Conservation (phyloP, 2,797 vertebrate genomes). For the Sebastes steindachneri region DNA sequence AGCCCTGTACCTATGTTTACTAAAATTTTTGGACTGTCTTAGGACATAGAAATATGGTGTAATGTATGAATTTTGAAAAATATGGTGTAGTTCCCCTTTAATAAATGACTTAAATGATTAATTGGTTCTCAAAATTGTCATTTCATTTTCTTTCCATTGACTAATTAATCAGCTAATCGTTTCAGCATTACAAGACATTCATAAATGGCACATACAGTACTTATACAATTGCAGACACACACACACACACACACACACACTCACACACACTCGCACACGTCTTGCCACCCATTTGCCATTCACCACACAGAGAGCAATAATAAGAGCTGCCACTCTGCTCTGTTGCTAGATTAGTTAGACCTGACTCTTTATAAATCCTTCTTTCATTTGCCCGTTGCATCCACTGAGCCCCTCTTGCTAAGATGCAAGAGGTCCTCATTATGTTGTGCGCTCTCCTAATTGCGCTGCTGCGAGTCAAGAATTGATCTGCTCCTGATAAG, state of each 20-base stretch:
- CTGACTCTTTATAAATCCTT: constrained; percentile 42
- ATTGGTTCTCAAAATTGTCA: too few species aligned
- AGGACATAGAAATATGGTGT: too few species aligned
- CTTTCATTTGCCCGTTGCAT: constrained; percentile 52
- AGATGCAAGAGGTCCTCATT: constrained; percentile 65
- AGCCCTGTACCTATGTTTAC: too few species aligned
- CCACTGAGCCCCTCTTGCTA: constrained; percentile 51
- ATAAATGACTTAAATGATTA: not conserved
- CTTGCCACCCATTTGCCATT: not conserved
- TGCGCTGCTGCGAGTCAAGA: constrained; percentile 51
- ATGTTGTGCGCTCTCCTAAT: constrained; percentile 59
- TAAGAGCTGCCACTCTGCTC: constrained; percentile 34
- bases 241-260: not conserved
- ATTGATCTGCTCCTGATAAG: constrained; percentile 66
- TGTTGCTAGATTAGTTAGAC: constrained; percentile 47
- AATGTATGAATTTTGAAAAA: too few species aligned
- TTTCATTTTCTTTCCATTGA: not conserved
- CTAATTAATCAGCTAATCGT: not conserved
- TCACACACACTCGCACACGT: not conserved
- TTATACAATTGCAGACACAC: not conserved
- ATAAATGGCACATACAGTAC: not conserved
- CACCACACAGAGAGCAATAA: constrained; percentile 25
- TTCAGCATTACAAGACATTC: not conserved
- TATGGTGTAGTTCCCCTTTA: not conserved
- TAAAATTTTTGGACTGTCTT: not conserved